These are phyloP conservation scores for Platycheirus albimanus DNA, from an alignment of 2,888 invertebrate genomes.

Conservation along the genomic window DNA sequence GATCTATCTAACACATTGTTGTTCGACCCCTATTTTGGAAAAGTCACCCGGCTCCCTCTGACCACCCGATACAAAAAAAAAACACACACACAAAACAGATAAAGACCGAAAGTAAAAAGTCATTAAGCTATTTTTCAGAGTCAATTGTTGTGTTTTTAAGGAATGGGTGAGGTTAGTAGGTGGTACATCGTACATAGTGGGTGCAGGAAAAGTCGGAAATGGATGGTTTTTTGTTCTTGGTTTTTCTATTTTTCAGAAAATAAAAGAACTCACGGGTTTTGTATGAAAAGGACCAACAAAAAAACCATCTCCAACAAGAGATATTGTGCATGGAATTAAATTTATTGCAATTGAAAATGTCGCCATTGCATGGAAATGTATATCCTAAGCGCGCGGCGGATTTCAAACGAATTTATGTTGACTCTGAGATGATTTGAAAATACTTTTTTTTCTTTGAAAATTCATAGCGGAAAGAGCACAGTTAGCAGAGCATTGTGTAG, in stretches of 20 bases:
- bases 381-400: slow-evolving; percentile 58
- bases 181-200: too few species aligned
- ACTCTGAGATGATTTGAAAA: slow-evolving; percentile 48
- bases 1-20: slow-evolving; percentile 68
- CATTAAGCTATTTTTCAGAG: slow-evolving; percentile 73
- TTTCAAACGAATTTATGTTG: slow-evolving; percentile 69
- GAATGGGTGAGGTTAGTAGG: background rate
- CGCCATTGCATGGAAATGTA: slow-evolving; percentile 46
- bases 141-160: slow-evolving; percentile 61
- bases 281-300: slow-evolving; percentile 22
- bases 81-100: slow-evolving; percentile 55
- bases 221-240: too few species aligned
- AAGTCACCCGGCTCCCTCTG: background rate
- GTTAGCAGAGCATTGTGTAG: background rate
- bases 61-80: background rate
- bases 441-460: slow-evolving; percentile 1
- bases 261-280: background rate
- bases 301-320: slow-evolving; percentile 53
- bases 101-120: slow-evolving; percentile 72
- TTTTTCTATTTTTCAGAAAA: background rate
- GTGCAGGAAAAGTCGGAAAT: slow-evolving; percentile 1
- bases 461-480: slow-evolving; percentile 3
- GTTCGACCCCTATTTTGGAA: slow-evolving; percentile 37
- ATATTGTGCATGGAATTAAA: slow-evolving; percentile 69
- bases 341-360: slow-evolving; percentile 72